Conservation (phyloP, 2,888 invertebrate genomes). For the Epistrophella euchroma region DNA sequence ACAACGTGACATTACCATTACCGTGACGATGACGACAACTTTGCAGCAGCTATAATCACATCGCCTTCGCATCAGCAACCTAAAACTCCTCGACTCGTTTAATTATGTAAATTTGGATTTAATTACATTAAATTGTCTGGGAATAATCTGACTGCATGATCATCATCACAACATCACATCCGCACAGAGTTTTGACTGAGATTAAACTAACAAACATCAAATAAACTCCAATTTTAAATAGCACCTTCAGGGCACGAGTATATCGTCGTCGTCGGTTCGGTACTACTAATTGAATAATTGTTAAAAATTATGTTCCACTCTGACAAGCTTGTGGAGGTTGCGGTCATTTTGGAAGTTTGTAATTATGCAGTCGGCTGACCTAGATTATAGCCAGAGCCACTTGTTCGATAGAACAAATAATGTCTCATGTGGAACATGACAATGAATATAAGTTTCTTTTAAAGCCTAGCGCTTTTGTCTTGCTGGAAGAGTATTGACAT, state of each 20-base stretch:
- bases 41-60: conserved; percentile 1
- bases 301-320: conserved; percentile 40
- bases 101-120: conserved; percentile 74
- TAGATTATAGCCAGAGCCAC: conserved; percentile 22
- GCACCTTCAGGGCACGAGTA: conserved; percentile 11
- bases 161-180: conserved; percentile 13
- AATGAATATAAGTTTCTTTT: neutral
- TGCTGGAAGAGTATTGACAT: neutral
- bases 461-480: neutral
- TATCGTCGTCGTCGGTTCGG: neutral
- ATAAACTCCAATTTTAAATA: conserved; percentile 3
- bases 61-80: conserved; percentile 27
- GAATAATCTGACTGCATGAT: conserved; percentile 42
- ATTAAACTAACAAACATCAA: conserved; percentile 6
- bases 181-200: neutral
- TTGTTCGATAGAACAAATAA: neutral
- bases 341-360: conserved; percentile 46
- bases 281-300: conserved; percentile 54
- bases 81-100: conserved; percentile 53
- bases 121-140: conserved; percentile 74
- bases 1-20: conserved; percentile 38
- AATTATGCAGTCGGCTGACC: conserved; percentile 51
- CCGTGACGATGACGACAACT: neutral
- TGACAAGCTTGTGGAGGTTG: conserved; percentile 50
- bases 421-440: conserved; percentile 4